Base-by-base conservation (phyloP, 2,113 vertebrate species). In the Corythoichthys haematopterus region DNA sequence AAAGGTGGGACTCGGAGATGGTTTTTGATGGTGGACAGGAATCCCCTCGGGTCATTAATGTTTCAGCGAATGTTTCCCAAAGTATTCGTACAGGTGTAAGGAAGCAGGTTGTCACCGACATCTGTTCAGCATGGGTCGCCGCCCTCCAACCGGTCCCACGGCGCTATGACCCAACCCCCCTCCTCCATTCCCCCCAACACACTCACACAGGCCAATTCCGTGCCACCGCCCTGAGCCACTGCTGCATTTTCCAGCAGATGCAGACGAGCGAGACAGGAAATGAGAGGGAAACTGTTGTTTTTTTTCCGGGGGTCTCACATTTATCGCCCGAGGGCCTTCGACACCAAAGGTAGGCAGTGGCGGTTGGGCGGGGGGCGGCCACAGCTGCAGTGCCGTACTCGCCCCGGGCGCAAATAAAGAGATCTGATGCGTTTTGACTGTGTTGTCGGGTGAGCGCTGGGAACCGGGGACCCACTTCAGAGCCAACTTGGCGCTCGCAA, bases 391-490 rank as follows among this genome's bases (percentile, higher is more conserved):
- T 86, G 92, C 91, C 90, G 82, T 90, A 92, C 91, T 94, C 75
- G 97, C 97, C 96, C 90, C 82, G 72, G 97, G 97, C 96, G 88
- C 93, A 94, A 92, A 96, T 90, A 90, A 90, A 91, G 93, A 94
- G 94, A 98, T 96, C 93, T 96, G 83, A 96, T 90, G 86, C 77
- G 80, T 91, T 91, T 88, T 93, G 95, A 95, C 94, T 95, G 92
- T 88, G 87, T 87, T 87, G 93, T 88, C 82, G 92, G 55, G 93
- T 91, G 94, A 94, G 92, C 91, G 36, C 73, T 80, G 94, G 93
- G 93, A 90, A 82, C 77, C 70, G 68, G 84, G 90, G 91, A 94
- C 90, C 89, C 92, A 95, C 96, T 96, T 95, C 96, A 96, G 94
- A 97, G 94, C 92, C 94, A 92, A 93, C 91, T 94, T 91, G 83